Evolutionary conservation across 1,140 invertebrate genomes (phyloP), one percentile per base, ranked within the genome.

Genomic region (Drosophila ercepeae): DNA sequence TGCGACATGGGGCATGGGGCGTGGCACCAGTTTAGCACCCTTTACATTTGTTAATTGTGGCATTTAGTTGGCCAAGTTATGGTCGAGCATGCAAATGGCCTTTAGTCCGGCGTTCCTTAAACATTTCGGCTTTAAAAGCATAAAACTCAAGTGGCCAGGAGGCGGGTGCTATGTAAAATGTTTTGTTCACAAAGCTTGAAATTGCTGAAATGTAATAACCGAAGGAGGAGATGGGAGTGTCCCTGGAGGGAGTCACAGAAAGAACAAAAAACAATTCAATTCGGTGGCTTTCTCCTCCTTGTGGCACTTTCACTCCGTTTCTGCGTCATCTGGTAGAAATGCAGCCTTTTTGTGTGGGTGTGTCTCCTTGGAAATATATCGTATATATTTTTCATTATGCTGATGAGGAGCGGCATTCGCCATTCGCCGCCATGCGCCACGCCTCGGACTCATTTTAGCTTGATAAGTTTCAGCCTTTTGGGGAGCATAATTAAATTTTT

Each of bases 381-480:
- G 4, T 32, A 32, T 8, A 51, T 58, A 34, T 59, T 75, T 76
- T 81, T 86, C 81, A 86, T 84, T 86, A 76, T 84, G 76, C 55
- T 81, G 78, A 76, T 60, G 55, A 67, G 63, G 34, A 61, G 34
- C 32, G 51, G 21, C 19, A 9, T 19, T 41, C 7, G 55, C 52
- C 59, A 29, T 21, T 21, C 21, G 21, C 21, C 21, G 51, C 27
- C 19, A 9, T 16, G 36, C 5, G 61, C 52, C 59, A 29, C 59
- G 48, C 71, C 60, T 44, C 29, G 49, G 14, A 46, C 39, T 45
- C 42, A 45, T 52, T 74, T 44, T n/a, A 27, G 29, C 29, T 16
- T 41, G 42, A 53, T 29, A 46, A 60, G 60, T 41, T 57, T 60
- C 23, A 16, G 25, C 9, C 13, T 61, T 63, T 64, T 1, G 46